These are phyloP conservation scores for Furnarius figulus DNA, from an alignment of 2,113 vertebrate genomes.

Conservation along the genomic window DNA sequence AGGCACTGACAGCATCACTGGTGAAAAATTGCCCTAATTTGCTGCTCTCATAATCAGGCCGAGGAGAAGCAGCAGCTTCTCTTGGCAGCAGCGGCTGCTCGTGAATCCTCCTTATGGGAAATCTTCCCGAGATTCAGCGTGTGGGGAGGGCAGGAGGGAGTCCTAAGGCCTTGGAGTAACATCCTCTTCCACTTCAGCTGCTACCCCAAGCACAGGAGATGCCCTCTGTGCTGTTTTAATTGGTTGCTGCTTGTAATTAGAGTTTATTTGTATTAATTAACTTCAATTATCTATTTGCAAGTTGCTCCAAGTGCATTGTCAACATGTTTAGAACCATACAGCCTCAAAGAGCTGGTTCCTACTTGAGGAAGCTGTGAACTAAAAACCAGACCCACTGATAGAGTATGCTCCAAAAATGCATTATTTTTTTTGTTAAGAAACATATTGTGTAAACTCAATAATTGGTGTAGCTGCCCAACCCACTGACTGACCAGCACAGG, in stretches of 20 bases:
- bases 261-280: constrained; percentile 48
- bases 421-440: neutral
- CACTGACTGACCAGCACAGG: neutral
- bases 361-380: neutral
- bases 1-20: neutral
- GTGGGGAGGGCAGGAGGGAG: neutral
- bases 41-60: neutral
- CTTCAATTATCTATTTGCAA: neutral
- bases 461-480: neutral
- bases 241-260: neutral
- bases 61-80: neutral
- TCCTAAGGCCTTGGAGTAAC: neutral
- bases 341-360: neutral
- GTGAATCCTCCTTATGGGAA: neutral
- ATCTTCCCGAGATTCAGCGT: neutral
- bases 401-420: neutral
- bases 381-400: neutral
- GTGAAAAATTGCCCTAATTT: constrained; percentile 42
- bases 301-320: neutral
- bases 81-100: neutral
- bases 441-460: neutral
- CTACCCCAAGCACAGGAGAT: neutral
- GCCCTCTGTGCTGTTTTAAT: constrained; percentile 14
- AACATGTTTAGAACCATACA: neutral
- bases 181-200: neutral